Evolutionary conservation across 2,888 invertebrate species (phyloP).

Genomic region (Lamellibrachia columna): DNA sequence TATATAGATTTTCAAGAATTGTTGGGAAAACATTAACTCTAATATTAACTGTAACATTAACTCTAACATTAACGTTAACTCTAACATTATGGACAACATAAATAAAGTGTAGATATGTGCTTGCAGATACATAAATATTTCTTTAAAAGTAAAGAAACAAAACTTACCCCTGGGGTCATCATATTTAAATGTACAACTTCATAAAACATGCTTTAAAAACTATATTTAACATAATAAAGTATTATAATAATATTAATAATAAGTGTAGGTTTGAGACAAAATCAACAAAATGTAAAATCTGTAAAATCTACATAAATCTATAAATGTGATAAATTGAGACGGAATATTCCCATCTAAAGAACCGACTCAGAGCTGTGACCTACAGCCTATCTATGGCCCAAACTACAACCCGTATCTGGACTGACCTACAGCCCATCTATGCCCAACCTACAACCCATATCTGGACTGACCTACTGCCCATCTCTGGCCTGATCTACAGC

Average conservation of each 20-base stretch:
- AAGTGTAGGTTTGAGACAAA: not conserved
- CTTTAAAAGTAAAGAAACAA: no score
- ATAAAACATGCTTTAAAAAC: not conserved
- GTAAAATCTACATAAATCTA: not conserved
- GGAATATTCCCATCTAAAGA: not conserved
- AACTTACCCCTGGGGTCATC: no score
- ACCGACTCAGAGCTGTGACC: not conserved
- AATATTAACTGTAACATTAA: no score
- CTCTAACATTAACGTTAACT: no score
- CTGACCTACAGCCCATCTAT: no score
- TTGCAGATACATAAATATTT: no score
- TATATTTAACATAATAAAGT: not conserved
- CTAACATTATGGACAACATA: no score
- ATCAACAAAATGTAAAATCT: not conserved
- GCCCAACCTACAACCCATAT: not conserved
- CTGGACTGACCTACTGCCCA: no score
- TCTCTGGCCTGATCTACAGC: no score
- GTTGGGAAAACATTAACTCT: no score
- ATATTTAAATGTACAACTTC: not conserved
- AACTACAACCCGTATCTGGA: no score
- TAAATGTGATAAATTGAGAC: not conserved
- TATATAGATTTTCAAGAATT: not conserved
- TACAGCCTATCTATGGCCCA: not conserved
- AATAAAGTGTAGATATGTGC: no score
- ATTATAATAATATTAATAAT: not conserved